Evolutionary conservation across 92 coral and sea anemone genomes (phyloP).

Genomic region (Blastomussa wellsi): DNA sequence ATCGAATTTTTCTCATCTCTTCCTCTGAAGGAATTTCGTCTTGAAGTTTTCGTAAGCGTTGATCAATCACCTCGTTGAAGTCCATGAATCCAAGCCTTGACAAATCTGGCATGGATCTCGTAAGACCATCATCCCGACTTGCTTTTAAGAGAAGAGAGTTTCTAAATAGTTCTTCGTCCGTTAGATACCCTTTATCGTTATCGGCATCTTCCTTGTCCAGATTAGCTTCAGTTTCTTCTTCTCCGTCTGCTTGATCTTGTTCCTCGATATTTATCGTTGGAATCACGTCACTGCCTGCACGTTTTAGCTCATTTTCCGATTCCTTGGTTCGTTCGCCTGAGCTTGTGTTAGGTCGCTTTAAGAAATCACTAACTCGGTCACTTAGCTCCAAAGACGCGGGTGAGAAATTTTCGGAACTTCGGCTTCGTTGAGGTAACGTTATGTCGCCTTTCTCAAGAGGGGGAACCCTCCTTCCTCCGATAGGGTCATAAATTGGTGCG

Average conservation of each 20-base stretch:
- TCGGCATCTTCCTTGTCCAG: background rate
- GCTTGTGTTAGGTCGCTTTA: conserved; percentile 55
- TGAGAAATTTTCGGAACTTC: conserved; percentile 20
- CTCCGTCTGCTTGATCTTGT: background rate
- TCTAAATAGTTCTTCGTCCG: conserved; percentile 58
- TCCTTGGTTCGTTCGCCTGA: conserved; percentile 27
- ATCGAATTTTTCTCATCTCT: conserved; percentile 85
- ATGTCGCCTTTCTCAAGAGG: background rate
- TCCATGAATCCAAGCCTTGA: conserved; percentile 83
- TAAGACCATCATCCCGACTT: conserved; percentile 52
- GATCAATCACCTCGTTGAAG: conserved; percentile 81
- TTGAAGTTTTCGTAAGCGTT: conserved; percentile 59
- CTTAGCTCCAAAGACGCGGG: conserved; percentile 29
- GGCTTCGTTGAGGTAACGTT: conserved; percentile 1
- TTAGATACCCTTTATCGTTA: conserved; percentile 18
- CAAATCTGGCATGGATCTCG: conserved; percentile 72
- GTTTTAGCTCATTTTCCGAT: background rate
- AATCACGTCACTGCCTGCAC: background rate
- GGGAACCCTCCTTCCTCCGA: background rate
- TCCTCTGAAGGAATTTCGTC: conserved; percentile 76
- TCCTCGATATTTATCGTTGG: conserved; percentile 31
- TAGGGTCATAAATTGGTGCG: background rate
- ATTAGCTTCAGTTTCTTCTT: conserved; percentile 13
- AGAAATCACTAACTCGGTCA: conserved; percentile 59
- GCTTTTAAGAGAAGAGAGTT: conserved; percentile 72